Evolutionary conservation across 2,888 invertebrate genomes (phyloP), one percentile per base, ranked within the genome.

Genomic region (Aethes cnicana): DNA sequence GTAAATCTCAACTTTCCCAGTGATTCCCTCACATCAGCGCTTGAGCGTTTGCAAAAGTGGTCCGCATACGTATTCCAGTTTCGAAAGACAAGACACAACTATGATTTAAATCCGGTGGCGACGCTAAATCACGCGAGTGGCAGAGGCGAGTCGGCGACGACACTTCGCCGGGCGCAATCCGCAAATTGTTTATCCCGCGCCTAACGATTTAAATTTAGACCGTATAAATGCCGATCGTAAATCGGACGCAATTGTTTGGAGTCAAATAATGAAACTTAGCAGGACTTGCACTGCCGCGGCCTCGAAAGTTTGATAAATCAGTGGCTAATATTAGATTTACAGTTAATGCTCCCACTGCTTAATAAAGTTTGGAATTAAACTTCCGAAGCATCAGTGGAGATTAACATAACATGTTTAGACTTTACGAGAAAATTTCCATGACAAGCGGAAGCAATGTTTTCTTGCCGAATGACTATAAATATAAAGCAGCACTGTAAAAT

Each of bases 121-220:
- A 77, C 77, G 37, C 75, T 85, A 86, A 87, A 87, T 85, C 86
- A 85, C 77, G 75, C 68, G 78, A 79, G 81, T 78, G 78, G 76
- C 80, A 74, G 72, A 73, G 72, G 69, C 74, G 75, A 78, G 71
- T 69, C 76, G 65, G 69, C 75, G 82, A 83, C 82, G 79, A 77
- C 71, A 81, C 78, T 78, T 68, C 72, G 73, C 72, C 73, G 74
- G 77, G 79, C 74, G 82, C 85, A 81, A 82, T 84, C 84, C 86
- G 75, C 84, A 82, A 87, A 88, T 86, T 86, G 84, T 85, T 84
- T 82, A 84, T 84, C 79, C 73, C 80, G 81, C 75, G 80, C 80
- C 80, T 83, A 84, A 84, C 84, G 79, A 83, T 86, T 82, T 87
- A 88, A 82, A 87, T 88, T 85, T 88, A 88, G 88, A 75, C 71